phyloP scores from a whole-genome alignment of 2,888 invertebrate species.

The Drosophila cracens region DNA sequence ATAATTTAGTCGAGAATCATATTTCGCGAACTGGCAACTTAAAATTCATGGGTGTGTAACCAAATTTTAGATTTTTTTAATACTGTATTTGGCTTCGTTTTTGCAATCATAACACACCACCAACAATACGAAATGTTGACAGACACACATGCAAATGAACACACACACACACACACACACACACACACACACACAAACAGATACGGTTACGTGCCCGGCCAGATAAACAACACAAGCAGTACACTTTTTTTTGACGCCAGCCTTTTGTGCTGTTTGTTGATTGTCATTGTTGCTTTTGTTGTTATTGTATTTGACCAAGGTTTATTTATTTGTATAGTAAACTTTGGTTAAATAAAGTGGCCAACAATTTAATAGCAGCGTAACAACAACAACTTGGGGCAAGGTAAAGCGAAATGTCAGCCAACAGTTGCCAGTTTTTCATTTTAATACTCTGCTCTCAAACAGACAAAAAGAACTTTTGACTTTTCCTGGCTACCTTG shows the following conservation, averaged over 20 bases:
- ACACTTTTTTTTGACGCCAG: constrained; percentile 46
- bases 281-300: constrained; percentile 17
- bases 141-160: constrained; percentile 14
- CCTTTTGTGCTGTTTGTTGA: constrained; percentile 40
- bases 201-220: constrained; percentile 16
- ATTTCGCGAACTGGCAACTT: not conserved
- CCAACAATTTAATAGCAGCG: constrained; percentile 67
- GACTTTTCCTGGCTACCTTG: not conserved
- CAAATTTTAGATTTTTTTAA: constrained; percentile 9
- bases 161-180: not conserved
- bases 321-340: constrained; percentile 76
- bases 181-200: not conserved
- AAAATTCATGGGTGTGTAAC: too few relatives aligned
- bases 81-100: constrained; percentile 20
- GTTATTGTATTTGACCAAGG: constrained; percentile 60
- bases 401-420: constrained; percentile 54
- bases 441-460: not conserved
- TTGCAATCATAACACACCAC: constrained; percentile 33
- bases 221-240: constrained; percentile 36
- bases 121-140: constrained; percentile 43
- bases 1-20: not conserved
- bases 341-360: constrained; percentile 82
- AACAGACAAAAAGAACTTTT: not conserved
- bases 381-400: constrained; percentile 42
- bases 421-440: constrained; percentile 3